Base-by-base conservation (phyloP, 2,797 vertebrate genomes). In the Spinibarbus caldwelli region DNA sequence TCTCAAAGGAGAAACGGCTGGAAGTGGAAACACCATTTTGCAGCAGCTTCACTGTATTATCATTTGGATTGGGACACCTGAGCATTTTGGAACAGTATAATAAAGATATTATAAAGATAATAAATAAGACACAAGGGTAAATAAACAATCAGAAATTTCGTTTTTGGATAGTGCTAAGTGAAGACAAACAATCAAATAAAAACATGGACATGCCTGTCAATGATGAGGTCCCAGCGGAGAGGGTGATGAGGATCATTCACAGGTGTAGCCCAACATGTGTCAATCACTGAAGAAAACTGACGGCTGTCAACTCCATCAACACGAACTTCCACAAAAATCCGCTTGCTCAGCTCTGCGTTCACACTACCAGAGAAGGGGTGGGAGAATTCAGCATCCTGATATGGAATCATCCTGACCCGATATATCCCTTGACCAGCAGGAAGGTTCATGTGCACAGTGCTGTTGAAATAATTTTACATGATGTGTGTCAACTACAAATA, bases 181-280 rank as follows among this genome's bases (percentile, higher is more conserved):
- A 73, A 73, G 14, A 49, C 6, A 72, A 72, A 26, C n/a, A 6
- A 12, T 23, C 1, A 57, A 41, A 17, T 0, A 2, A 49, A 75
- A 72, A 34, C 10, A 52, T 68, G 47, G 19, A 70, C 90, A 90
- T 93, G 94, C 95, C 92, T 87, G 41, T 75, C 54, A 36, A 0
- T 68, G 0, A 95, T 91, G 75, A 95, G 93, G 89, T 94, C 86
- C 93, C 93, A 86, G 76, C 68, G 91, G 73, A 93, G 57, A 3
- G 70, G 43, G 71, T 87, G 80, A 79, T 41, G 67, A 1, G 89
- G 1, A 0, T 84, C 0, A 21, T 91, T 91, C 10, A 90, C 49
- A 0, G 95, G 94, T 0, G 94, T 95, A 2, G 94, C 93, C 95
- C 94, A 96, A 36, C 94, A 96, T 2, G 86, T 89, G 21, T 93